Conservation (phyloP, 2,113 vertebrate genomes). For the Aramus guarauna region DNA sequence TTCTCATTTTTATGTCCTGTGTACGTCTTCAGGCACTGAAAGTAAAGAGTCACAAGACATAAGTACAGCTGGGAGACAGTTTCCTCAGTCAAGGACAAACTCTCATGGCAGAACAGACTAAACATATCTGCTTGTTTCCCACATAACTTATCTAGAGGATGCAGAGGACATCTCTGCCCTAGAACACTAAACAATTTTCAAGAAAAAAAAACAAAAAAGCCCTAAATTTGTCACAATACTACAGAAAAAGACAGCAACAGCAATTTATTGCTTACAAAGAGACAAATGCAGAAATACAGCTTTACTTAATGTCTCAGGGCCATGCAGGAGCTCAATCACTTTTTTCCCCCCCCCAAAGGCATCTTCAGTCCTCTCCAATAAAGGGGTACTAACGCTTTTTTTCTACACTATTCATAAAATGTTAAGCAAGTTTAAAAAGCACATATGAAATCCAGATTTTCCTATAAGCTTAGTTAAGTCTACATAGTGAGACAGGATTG, state of each 20-base stretch:
- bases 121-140: background rate
- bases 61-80: background rate
- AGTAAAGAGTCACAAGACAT: background rate
- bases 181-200: background rate
- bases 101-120: background rate
- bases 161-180: background rate
- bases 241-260: background rate
- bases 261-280: background rate
- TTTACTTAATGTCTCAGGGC: background rate
- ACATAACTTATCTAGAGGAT: background rate
- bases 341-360: background rate
- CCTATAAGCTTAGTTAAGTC: background rate
- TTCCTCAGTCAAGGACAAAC: background rate
- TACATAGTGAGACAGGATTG: background rate
- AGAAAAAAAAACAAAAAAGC: no score
- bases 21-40: constrained; percentile 98
- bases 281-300: background rate
- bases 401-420: background rate
- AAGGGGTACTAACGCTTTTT: background rate
- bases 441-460: background rate
- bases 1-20: constrained; percentile 99
- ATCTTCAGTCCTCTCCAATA: background rate
- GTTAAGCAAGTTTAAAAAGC: background rate
- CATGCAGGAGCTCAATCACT: background rate
- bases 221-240: background rate